These are phyloP conservation scores for Conistra vaccinii DNA, from an alignment of 2,888 invertebrate species.

Conservation along the genomic window DNA sequence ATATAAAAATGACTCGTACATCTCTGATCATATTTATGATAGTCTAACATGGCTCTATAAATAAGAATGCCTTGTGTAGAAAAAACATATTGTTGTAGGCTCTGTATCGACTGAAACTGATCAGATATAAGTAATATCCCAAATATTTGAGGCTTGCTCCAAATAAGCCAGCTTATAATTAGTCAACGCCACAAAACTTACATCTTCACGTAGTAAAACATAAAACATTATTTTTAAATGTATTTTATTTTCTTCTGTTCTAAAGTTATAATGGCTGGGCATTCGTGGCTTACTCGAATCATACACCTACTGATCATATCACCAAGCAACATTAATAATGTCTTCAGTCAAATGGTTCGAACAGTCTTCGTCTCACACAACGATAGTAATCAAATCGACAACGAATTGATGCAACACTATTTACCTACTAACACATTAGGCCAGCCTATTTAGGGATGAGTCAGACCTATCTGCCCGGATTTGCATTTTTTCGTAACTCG, in stretches of 20 bases:
- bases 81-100: not conserved
- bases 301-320: conserved; percentile 18
- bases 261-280: not conserved
- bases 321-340: conserved; percentile 21
- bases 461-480: not conserved
- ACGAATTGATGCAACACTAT: conserved; percentile 22
- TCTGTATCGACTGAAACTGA: not conserved
- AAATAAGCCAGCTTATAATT: conserved; percentile 14
- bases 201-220: not conserved
- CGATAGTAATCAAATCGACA: conserved; percentile 16
- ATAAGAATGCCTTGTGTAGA: conserved; percentile 5
- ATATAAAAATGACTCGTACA: no score
- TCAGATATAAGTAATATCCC: not conserved
- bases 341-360: conserved; percentile 32
- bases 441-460: conserved; percentile 5
- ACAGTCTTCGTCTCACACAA: conserved; percentile 54
- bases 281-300: conserved; percentile 6
- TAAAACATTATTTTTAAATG: not conserved
- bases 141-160: not conserved
- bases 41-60: no score
- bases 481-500: not conserved
- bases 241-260: not conserved
- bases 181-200: not conserved
- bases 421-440: conserved; percentile 27
- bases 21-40: no score